These are phyloP conservation scores for Cherax quadricarinatus DNA, from an alignment of 1,140 invertebrate genomes.

Conservation along the genomic window DNA sequence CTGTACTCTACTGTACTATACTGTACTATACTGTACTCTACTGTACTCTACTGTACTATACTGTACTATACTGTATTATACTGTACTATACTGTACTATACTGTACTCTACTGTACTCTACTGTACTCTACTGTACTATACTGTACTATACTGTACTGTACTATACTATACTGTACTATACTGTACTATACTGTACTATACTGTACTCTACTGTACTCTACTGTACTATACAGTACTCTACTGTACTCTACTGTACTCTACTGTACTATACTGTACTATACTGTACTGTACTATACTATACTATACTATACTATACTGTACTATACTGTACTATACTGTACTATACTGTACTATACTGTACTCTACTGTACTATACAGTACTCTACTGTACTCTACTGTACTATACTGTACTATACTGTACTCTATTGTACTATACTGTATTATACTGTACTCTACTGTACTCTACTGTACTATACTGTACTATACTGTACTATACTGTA, in stretches of 20 bases:
- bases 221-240: too few relatives aligned
- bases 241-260: too few relatives aligned
- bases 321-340: too few relatives aligned
- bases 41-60: constrained; percentile 69
- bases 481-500: neutral
- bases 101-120: neutral
- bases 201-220: too few relatives aligned
- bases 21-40: too few relatives aligned
- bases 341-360: too few relatives aligned
- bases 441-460: constrained; percentile 22
- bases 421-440: neutral
- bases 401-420: too few relatives aligned
- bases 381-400: neutral
- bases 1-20: constrained; percentile 67
- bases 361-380: too few relatives aligned
- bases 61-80: constrained; percentile 65
- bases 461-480: constrained; percentile 25
- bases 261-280: too few relatives aligned
- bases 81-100: neutral
- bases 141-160: neutral
- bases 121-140: neutral
- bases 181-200: too few relatives aligned
- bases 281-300: too few relatives aligned
- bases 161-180: neutral
- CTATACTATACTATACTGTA: too few relatives aligned